Base-by-base conservation (phyloP, 2,113 vertebrate genomes). In the Pluvialis apricaria region DNA sequence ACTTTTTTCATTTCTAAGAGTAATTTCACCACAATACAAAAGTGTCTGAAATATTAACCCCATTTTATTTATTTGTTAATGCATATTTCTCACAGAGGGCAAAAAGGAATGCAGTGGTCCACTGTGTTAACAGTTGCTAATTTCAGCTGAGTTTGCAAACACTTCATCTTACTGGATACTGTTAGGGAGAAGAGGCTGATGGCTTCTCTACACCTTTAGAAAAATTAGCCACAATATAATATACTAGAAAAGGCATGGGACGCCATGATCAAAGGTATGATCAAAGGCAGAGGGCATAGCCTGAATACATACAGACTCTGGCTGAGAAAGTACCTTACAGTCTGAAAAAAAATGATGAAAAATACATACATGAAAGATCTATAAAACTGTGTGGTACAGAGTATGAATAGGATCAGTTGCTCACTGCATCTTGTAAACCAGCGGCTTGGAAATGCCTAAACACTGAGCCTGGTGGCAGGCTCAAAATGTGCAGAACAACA, bases 331-430 rank as follows among this genome's bases (percentile, higher is more conserved):
- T 14, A 58, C 14, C 47, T 51, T 51, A 44, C 54, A 51, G 42
- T 8, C 45, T 16, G 10, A 32, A 42, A 28, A 47, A 70, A 47
- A 31, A 29, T 2, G 4, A 75, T 4, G 6, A 44, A 34, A 15
- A 45, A 60, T 7, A 44, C 47, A 68, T 4, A n/a, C 1, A 13
- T 1, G 2, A 22, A 42, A 47, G 7, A 21, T 40, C 42, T 55
- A 3, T 26, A 16, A 55, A 69, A 18, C 34, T 13, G 26, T 3
- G 34, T 22, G 22, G 21, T 60, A 45, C 16, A 22, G 21, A 36
- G 36, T 1, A 7, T 8, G 17, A 25, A 7, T 0, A 22, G 16
- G 16, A 54, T 28, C 45, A 47, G 9, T 20, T 7, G 69, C 36
- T 69, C 10, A 3, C 8, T 54, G 34, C 16, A 25, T 54, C 40